Conservation (phyloP, 2,113 vertebrate genomes). For the Oceanodroma tethys region DNA sequence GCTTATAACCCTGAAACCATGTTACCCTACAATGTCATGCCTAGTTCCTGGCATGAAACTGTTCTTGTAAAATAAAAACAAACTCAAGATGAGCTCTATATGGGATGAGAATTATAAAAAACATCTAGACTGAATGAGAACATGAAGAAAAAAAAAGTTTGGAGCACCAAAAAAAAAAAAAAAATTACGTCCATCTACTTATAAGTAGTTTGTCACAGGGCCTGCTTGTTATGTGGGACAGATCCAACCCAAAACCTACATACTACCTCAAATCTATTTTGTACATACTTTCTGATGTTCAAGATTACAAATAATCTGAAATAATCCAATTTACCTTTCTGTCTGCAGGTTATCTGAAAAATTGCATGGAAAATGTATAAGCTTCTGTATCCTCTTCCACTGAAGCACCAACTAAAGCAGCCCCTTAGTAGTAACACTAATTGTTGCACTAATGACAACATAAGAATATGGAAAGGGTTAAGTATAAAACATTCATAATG, state of each 20-base stretch:
- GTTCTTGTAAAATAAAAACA: neutral
- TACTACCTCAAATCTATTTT: neutral
- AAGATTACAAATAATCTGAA: neutral
- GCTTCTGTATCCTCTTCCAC: neutral
- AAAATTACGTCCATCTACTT: accelerated
- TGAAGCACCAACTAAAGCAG: neutral
- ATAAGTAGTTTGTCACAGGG: neutral
- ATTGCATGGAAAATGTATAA: accelerated
- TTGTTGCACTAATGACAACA: neutral
- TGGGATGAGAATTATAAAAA: neutral
- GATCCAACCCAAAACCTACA: neutral
- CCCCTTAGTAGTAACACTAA: neutral
- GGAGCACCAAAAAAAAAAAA: neutral
- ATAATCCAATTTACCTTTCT: neutral
- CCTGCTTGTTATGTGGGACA: neutral
- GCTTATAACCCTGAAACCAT: neutral
- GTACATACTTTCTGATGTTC: neutral
- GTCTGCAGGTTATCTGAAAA: neutral
- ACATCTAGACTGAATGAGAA: neutral
- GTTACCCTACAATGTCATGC: neutral
- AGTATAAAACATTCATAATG: neutral
- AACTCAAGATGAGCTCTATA: neutral
- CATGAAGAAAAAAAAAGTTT: neutral
- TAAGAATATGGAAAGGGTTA: neutral
- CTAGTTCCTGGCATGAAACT: neutral